Percentiles rank a stretch among this genome's conserved stretches.
These are phyloP conservation scores for Sorex fumeus DNA, from an alignment of 2,113 vertebrate species.

Conservation along the genomic window DNA sequence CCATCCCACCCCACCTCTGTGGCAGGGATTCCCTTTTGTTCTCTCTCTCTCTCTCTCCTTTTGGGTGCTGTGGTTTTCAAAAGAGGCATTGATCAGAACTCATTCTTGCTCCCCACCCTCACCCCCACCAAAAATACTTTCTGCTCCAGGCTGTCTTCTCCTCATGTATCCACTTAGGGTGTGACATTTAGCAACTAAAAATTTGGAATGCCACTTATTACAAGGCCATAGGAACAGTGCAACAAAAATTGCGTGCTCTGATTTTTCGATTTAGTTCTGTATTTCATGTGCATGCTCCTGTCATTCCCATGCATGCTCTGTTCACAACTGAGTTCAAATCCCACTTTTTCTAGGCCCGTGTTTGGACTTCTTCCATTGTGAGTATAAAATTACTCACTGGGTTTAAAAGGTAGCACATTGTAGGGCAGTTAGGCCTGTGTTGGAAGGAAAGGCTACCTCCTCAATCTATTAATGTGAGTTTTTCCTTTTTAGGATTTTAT, in stretches of 20 bases:
- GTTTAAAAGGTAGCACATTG: background rate
- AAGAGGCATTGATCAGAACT: too few relatives aligned
- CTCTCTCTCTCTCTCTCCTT: too few relatives aligned
- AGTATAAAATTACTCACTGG: background rate
- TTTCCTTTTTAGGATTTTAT: too few relatives aligned
- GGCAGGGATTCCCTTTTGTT: too few relatives aligned
- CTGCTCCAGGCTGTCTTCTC: background rate
- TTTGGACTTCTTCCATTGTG: background rate
- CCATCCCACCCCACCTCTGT: too few relatives aligned
- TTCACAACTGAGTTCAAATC: constrained; percentile 7
- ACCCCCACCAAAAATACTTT: background rate
- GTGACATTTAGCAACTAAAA: constrained; percentile 30
- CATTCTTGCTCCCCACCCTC: background rate
- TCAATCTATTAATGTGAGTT: background rate
- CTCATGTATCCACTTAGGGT: too few relatives aligned
- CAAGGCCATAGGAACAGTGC: background rate
- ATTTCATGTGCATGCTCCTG: background rate
- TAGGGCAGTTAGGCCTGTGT: background rate
- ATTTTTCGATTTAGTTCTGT: background rate
- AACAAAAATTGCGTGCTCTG: background rate
- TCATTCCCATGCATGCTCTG: background rate
- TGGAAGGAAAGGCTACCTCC: background rate
- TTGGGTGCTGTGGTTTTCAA: too few relatives aligned
- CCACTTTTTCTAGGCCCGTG: background rate
- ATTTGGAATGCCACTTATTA: background rate